Conservation (phyloP, 1,140 invertebrate species). For the Zelostemma sp. region DNA sequence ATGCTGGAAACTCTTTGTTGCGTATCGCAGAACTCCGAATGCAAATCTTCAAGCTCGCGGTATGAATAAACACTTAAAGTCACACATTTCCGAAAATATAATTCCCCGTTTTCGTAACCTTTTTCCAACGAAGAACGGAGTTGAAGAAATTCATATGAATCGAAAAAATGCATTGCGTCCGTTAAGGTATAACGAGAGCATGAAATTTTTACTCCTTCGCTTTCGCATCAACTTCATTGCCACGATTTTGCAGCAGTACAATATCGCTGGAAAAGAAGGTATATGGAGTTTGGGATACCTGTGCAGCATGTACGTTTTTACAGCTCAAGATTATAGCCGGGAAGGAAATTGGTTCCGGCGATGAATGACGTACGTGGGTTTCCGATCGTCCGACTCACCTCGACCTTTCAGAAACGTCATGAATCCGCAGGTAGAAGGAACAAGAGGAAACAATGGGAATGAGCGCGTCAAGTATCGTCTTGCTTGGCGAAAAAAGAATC, state of each 20-base stretch:
- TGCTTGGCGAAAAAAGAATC: conserved; percentile 7
- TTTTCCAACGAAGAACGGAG: not conserved
- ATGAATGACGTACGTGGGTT: conserved; percentile 21
- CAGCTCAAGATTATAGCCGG: conserved; percentile 21
- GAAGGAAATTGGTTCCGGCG: conserved; percentile 31
- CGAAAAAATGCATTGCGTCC: not conserved
- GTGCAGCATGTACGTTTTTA: conserved; percentile 16
- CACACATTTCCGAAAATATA: too few species aligned
- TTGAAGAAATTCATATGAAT: not conserved
- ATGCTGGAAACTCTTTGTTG: too few species aligned
- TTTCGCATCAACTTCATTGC: not conserved
- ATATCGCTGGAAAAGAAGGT: not conserved
- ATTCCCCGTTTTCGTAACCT: too few species aligned
- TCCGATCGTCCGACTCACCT: conserved; percentile 26
- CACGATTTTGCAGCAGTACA: not conserved
- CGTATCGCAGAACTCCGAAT: too few species aligned
- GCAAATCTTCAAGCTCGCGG: too few species aligned
- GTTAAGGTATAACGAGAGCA: not conserved
- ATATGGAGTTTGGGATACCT: not conserved
- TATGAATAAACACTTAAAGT: too few species aligned
- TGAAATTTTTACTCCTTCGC: not conserved
- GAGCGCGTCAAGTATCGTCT: conserved; percentile 9
- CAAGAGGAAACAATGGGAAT: conserved; percentile 12
- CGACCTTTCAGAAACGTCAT: conserved; percentile 14
- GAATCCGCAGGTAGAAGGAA: conserved; percentile 22